Conservation (phyloP, 2,888 invertebrate genomes). For the Macrophya alboannulata region DNA sequence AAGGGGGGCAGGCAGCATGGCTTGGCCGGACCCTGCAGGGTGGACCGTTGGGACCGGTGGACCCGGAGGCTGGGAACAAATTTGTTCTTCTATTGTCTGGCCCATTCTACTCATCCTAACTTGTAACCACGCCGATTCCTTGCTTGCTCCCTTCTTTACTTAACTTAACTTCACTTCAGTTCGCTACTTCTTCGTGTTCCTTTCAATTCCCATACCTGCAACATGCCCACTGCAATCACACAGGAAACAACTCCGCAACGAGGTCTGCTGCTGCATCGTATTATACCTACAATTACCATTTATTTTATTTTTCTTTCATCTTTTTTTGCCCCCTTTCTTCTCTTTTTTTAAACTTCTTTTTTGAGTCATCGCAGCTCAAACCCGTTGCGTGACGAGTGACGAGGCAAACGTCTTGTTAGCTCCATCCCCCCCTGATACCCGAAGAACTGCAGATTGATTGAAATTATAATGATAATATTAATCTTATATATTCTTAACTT, state of each 20-base stretch:
- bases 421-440: background rate
- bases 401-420: slow-evolving; percentile 46
- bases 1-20: slow-evolving; percentile 21
- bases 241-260: slow-evolving; percentile 11
- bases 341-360: background rate
- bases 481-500: background rate
- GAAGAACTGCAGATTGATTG: slow-evolving; percentile 28
- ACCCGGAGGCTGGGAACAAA: slow-evolving; percentile 53
- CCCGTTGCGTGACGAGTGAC: slow-evolving; percentile 50
- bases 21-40: slow-evolving; percentile 57
- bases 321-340: background rate
- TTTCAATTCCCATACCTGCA: background rate
- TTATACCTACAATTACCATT: slow-evolving; percentile 42
- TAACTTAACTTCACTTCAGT: background rate
- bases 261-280: slow-evolving; percentile 17
- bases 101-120: slow-evolving; percentile 35
- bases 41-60: slow-evolving; percentile 34
- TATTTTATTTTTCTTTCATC: background rate
- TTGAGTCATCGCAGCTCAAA: slow-evolving; percentile 29
- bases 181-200: background rate
- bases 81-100: slow-evolving; percentile 51
- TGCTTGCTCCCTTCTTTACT: background rate
- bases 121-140: slow-evolving; percentile 48
- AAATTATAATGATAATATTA: slow-evolving; percentile 49
- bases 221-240: slow-evolving; percentile 18